Conservation (phyloP, 2,797 vertebrate species). For the Trachops cirrhosus region DNA sequence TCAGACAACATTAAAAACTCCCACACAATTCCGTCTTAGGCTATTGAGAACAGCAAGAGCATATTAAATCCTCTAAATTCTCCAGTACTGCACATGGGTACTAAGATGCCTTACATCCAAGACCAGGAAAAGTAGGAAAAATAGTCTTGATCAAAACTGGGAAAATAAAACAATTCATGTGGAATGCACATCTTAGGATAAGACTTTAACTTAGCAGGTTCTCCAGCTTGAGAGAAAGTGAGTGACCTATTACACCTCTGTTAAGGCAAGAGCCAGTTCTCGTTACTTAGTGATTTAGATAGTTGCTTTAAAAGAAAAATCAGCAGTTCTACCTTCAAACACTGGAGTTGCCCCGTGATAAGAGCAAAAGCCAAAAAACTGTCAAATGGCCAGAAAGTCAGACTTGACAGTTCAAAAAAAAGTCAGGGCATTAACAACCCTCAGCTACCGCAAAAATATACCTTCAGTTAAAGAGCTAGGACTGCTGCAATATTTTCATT, state of each 20-base stretch:
- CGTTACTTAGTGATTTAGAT: neutral
- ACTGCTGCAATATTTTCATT: neutral
- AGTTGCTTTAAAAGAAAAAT: constrained; percentile 8
- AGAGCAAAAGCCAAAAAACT: constrained; percentile 6
- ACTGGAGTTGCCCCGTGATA: neutral
- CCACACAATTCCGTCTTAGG: constrained; percentile 59
- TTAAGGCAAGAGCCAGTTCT: neutral
- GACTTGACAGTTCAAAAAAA: neutral
- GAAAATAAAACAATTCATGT: constrained; percentile 14
- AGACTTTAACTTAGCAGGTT: neutral
- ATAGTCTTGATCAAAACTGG: neutral
- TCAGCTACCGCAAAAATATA: neutral
- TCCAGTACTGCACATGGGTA: neutral
- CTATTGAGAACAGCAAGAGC: constrained; percentile 23
- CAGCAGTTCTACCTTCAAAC: constrained; percentile 7
- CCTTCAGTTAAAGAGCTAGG: neutral
- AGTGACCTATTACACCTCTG: neutral
- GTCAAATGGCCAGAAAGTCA: neutral
- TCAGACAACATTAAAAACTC: constrained; percentile 66
- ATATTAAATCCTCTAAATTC: constrained; percentile 60
- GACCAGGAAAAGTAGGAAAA: neutral
- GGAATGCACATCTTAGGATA: neutral
- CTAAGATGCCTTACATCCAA: neutral
- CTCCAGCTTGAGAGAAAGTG: neutral
- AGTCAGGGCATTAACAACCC: neutral